Conservation (phyloP, 2,797 vertebrate species). For the Eulemur coronatus region DNA sequence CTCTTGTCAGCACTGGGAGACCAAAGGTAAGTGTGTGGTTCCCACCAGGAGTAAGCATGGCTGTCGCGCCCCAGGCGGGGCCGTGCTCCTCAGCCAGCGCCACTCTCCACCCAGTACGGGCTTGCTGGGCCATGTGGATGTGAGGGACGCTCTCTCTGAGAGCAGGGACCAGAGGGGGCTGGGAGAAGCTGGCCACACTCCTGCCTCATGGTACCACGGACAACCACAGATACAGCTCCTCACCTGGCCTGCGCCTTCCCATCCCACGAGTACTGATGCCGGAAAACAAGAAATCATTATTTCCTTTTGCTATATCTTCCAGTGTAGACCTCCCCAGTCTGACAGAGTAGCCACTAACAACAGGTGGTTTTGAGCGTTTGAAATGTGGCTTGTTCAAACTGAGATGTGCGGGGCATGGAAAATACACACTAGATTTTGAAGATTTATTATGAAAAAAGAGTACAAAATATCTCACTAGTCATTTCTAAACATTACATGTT, state of each 20-base stretch:
- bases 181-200: neutral
- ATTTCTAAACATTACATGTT: neutral
- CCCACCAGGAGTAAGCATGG: rapidly evolving
- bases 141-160: neutral
- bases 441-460: neutral
- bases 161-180: neutral
- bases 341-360: rapidly evolving
- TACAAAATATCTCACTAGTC: neutral
- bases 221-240: too few relatives aligned
- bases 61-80: neutral
- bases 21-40: neutral
- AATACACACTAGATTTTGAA: neutral
- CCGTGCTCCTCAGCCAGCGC: neutral
- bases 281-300: neutral
- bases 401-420: neutral
- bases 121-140: neutral
- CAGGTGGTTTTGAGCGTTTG: neutral
- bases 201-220: neutral
- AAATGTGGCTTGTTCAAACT: neutral
- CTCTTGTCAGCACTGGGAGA: neutral
- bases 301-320: neutral
- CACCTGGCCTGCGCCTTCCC: neutral
- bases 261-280: neutral
- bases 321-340: neutral
- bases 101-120: neutral